Base-by-base conservation (phyloP, 2,888 invertebrate species). In the Ennomos quercinarius region DNA sequence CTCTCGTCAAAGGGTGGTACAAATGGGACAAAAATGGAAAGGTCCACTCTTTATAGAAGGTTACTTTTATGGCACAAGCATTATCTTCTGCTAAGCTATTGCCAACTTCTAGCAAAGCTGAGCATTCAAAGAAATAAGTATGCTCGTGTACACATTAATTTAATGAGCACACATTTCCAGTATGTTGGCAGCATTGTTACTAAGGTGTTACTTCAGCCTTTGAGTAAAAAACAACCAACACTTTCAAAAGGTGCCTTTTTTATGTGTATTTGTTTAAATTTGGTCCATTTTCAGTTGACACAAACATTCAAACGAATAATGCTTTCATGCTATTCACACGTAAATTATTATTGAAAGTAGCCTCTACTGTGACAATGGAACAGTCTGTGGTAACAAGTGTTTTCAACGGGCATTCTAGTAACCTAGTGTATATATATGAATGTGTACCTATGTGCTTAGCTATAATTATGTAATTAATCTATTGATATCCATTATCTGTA, bases 361-460 rank as follows among this genome's bases (percentile, higher is more conserved):
- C 60, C 50, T 64, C 49, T 54, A 54, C 27, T 50, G 38, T 11
- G 8, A 34, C 41, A 27, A 12, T 17, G 27, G 9, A 13, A 12
- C 9, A 36, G 13, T 55, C 12, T 63, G 56, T 49, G 52, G 42
- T 63, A 57, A 61, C 57, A 46, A 50, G 45, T 61, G 40, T 36
- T 38, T 57, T 41, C 50, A 47, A 39, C 36, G 11, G 27, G 2
- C 40, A 36, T 4, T 55, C 48, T 61, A 56, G 36, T 37, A 45
- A 42, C 37, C 63, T 61, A 60, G 48, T 62, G 42, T 57, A 17
- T 27, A 27, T 27, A 27, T 17, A 51, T 60, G 46, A 58, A 53
- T 27, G 51, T 62, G 64, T 60, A 46, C 13, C 56, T 65, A 63
- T 60, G 48, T 54, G 60, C 60, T 61, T 60, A 56, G 43, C 41